A percentile compares a stretch with the other conserved stretches of the same genome.
Conservation (phyloP, 2,888 invertebrate genomes). For the Corythucha ciliata region DNA sequence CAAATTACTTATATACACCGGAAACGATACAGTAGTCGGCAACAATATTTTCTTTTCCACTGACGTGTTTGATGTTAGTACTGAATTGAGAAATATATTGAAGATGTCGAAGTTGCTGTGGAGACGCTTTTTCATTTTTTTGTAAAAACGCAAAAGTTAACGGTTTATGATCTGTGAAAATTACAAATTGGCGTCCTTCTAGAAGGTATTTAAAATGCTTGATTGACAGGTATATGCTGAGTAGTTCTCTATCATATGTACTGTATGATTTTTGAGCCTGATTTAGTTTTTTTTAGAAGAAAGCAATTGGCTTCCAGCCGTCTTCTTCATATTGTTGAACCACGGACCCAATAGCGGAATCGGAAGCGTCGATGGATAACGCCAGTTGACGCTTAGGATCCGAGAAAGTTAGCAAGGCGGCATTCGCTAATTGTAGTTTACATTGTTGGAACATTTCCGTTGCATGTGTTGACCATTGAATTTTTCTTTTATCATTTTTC, state of each 20-base stretch:
- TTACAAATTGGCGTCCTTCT: conserved; percentile 27
- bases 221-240: conserved; percentile 31
- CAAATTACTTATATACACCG: too few species aligned
- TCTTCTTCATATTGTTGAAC: not conserved
- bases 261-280: conserved; percentile 37
- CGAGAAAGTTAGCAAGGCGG: conserved; percentile 10
- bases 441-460: conserved; percentile 6
- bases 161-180: conserved; percentile 29
- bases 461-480: conserved; percentile 10
- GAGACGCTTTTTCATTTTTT: conserved; percentile 26
- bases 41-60: conserved; percentile 13
- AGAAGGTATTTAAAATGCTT: conserved; percentile 27
- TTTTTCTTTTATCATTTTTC: not conserved
- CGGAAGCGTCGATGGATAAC: conserved; percentile 8
- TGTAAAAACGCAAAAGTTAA: conserved; percentile 26
- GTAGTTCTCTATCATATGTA: conserved; percentile 40
- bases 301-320: conserved; percentile 8
- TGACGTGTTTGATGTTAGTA: conserved; percentile 36
- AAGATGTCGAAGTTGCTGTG: conserved; percentile 35
- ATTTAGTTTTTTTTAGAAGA: conserved; percentile 14
- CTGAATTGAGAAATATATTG: conserved; percentile 38
- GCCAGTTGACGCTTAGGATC: not conserved
- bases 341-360: conserved; percentile 8
- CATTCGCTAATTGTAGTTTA: conserved; percentile 10
- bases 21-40: too few species aligned